These are phyloP conservation scores for Anguilla pacifica DNA, from an alignment of 2,797 vertebrate genomes.

Conservation along the genomic window DNA sequence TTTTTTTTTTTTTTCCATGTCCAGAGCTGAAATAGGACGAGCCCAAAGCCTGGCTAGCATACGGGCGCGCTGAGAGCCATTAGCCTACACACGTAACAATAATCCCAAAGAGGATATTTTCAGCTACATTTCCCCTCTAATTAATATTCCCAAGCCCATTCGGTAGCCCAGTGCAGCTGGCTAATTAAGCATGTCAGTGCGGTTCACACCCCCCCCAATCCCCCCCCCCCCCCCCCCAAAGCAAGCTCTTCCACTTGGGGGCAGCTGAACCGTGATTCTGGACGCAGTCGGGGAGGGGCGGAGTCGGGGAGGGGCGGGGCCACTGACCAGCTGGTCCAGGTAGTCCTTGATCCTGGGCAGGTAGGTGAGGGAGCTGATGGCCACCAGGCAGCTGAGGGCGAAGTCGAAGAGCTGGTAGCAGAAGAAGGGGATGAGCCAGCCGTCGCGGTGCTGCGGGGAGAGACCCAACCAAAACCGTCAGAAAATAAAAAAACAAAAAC, in stretches of 20 bases:
- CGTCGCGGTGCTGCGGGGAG: conserved; percentile 84
- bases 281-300: neutral
- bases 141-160: neutral
- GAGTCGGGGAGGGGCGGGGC: neutral
- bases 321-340: conserved; percentile 91
- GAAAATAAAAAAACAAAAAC: neutral
- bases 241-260: neutral
- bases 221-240: neutral
- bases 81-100: neutral
- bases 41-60: neutral
- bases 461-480: neutral
- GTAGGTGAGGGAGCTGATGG: conserved; percentile 95
- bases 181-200: neutral
- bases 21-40: neutral
- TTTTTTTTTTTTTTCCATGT: neutral
- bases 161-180: neutral
- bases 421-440: conserved; percentile 98
- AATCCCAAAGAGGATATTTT: neutral
- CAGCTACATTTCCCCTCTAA: neutral
- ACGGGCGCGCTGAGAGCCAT: neutral
- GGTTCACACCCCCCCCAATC: neutral
- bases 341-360: conserved; percentile 97
- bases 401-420: conserved; percentile 99
- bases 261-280: neutral
- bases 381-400: conserved; percentile 93